Conservation (phyloP, 2,113 vertebrate species). For the Noturus placidus region DNA sequence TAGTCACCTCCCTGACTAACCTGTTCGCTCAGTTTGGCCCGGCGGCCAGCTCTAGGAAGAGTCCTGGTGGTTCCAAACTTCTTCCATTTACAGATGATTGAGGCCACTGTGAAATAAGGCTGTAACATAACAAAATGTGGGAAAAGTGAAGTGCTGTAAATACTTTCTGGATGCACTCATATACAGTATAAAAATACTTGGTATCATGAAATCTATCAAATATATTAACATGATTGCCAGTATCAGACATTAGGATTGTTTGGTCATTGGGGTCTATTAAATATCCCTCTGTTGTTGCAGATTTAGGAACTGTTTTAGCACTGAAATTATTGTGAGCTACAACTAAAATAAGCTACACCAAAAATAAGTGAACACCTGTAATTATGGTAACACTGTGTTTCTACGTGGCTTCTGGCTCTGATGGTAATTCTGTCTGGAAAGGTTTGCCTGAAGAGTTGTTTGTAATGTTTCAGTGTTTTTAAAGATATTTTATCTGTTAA, state of each 20-base stretch:
- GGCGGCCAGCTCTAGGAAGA: no score
- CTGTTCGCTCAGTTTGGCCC: no score
- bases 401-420: background rate
- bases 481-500: background rate
- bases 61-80: no score
- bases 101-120: no score
- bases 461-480: background rate
- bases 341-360: background rate
- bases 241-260: background rate
- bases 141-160: no score
- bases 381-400: background rate
- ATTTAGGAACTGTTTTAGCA: background rate
- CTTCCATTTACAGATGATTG: no score
- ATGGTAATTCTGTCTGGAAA: background rate
- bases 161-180: no score
- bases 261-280: background rate
- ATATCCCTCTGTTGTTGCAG: background rate
- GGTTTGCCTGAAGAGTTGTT: background rate
- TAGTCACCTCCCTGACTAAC: no score
- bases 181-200: background rate
- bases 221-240: background rate
- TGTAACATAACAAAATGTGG: no score
- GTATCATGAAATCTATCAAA: background rate
- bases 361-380: background rate
- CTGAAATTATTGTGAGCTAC: background rate